Evolutionary conservation across 2,888 invertebrate species (phyloP), one percentile per base, ranked within the genome.

Genomic region (Cactoblastis cactorum): DNA sequence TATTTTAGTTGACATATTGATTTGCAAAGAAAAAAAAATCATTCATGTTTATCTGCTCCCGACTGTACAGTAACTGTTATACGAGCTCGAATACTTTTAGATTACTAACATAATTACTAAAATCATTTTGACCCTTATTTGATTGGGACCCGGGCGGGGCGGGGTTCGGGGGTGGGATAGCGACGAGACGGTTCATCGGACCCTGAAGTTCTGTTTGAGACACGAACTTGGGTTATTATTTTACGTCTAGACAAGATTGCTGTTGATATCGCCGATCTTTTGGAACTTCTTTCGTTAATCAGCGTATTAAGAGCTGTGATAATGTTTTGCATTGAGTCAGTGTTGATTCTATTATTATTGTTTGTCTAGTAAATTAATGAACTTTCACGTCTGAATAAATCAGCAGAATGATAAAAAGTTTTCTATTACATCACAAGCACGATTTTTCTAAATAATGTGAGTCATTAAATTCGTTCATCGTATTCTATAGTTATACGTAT

Each of bases 111-210:
- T 14, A 28, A 28, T 28, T 28, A 15, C 9, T 6, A 0, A 8
- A 9, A 9, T 14, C 34, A 41, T 22, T 24, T 43, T 32, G 2
- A 15, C 1, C 24, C 15, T 12, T 22, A 43, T 43, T 43, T 43
- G 43, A 28, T 59, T 56, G 59, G 60, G 52, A 51, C 61, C 57
- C 57, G 49, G 35, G 53, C 52, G 54, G 57, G 57, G 60, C 64
- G 61, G 59, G 54, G 46, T 17, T 22, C 15, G 14, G 57, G 58
- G 61, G 47, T 45, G 47, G 53, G 34, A 63, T 52, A 53, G 51
- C 54, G 73, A 58, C 79, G 75, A 77, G 83, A 79, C 82, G 66
- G 83, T 82, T 85, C 84, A 81, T 80, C 77, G 83, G 83, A 80
- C 83, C 71, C 64, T 61, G 60, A 62, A 62, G 57, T 58, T 63